Evolutionary conservation across 2,113 vertebrate genomes (phyloP).

Genomic region (Cyrtonyx montezumae): DNA sequence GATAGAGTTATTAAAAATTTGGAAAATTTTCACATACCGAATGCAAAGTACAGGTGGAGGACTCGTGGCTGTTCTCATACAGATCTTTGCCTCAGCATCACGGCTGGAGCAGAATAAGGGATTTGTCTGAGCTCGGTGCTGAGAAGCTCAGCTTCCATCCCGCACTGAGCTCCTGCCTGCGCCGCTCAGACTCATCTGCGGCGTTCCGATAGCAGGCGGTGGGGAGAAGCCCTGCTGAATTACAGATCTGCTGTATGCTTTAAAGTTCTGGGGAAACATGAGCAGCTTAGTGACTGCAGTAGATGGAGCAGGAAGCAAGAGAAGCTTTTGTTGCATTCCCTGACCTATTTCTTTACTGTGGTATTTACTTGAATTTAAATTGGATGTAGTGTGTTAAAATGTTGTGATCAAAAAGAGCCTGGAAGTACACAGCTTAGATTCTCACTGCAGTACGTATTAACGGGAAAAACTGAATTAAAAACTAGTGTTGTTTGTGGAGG

Average conservation of each 20-base stretch:
- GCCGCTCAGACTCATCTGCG: background rate
- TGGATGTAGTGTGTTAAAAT: constrained; percentile 6
- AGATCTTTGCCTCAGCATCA: background rate
- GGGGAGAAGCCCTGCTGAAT: constrained; percentile 7
- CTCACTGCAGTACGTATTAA: background rate
- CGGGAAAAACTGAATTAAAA: background rate
- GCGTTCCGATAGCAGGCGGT: background rate
- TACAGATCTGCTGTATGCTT: background rate
- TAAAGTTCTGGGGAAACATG: constrained; percentile 31
- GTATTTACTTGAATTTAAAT: constrained; percentile 32
- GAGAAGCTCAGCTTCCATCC: background rate
- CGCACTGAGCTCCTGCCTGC: background rate
- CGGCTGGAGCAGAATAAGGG: background rate
- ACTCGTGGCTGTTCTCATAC: background rate
- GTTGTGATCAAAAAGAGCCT: background rate
- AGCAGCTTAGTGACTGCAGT: constrained; percentile 36
- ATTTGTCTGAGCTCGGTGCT: background rate
- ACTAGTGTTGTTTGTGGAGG: background rate
- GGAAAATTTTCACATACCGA: background rate
- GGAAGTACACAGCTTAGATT: background rate
- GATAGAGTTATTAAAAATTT: background rate
- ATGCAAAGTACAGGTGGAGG: background rate
- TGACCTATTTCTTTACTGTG: constrained; percentile 42
- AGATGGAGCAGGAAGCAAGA: background rate
- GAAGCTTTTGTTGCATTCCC: constrained; percentile 10